Evolutionary conservation across 2,797 vertebrate species (phyloP), one percentile per base, ranked within the genome.

Genomic region (Cyclopterus lumpus): DNA sequence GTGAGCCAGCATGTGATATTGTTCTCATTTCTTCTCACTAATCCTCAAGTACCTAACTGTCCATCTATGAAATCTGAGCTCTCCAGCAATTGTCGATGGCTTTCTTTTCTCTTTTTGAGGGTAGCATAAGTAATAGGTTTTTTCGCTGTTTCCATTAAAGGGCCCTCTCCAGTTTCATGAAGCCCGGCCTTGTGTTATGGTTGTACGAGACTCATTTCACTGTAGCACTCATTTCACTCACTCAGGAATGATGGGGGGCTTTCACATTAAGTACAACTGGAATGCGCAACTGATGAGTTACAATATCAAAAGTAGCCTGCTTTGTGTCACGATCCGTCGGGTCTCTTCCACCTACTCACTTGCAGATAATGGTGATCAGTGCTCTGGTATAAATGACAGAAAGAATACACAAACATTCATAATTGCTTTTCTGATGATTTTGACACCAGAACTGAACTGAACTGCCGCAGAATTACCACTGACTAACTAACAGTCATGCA

Each of bases 61-160:
- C 24, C 30, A 30, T 54, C 54, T 67, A 44, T 67, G 59, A 69
- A 80, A 89, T 67, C 24, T 2, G 72, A 89, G 63, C 54, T 24
- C 8, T 64, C 32, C 44, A 57, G 11, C 66, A 48, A 16, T 62
- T 63, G 73, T 68, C 36, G 75, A 2, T 53, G 42, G 58, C 67
- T 77, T 79, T 75, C 58, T 46, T 49, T 79, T 20, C 72, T 74
- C 71, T 75, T 73, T 73, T 76, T 76, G 60, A 5, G 16, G 14
- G 55, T 26, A 68, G 24, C 48, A 53, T 65, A 71, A 73, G 46
- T 54, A 54, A 61, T 75, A 67, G 51, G 55, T 77, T 79, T 77
- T 79, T 75, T 73, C 75, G 65, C 67, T 71, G 14, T 10, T 24
- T 67, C 53, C 72, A 42, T 66, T 67, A 18, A 82, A 71, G 51